Conservation (phyloP, 2,797 vertebrate genomes). For the Danio albolineatus region DNA sequence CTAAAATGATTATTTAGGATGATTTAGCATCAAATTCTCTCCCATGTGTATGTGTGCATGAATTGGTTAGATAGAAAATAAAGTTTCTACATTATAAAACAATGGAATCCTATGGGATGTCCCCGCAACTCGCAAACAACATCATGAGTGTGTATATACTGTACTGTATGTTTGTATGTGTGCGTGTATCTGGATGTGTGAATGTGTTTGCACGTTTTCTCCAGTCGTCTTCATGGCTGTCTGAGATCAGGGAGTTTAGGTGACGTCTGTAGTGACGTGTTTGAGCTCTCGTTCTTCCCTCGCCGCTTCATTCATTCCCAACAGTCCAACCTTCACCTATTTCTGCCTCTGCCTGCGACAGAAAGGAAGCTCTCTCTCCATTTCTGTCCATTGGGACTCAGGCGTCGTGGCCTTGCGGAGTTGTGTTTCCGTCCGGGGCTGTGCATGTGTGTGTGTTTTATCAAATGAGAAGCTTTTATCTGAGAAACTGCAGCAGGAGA, state of each 20-base stretch:
- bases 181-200: background rate
- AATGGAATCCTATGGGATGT: too few species aligned
- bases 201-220: conserved; percentile 22
- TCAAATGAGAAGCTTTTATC: too few species aligned
- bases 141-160: background rate
- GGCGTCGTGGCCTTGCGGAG: background rate
- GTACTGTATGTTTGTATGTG: background rate
- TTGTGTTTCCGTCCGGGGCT: too few species aligned
- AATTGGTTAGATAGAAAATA: too few species aligned
- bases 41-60: background rate
- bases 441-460: too few species aligned
- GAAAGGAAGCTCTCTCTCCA: conserved; percentile 16
- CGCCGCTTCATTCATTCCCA: conserved; percentile 23
- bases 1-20: too few species aligned
- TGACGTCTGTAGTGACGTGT: conserved; percentile 22
- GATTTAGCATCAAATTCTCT: background rate
- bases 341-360: conserved; percentile 33
- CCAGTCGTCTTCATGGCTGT: conserved; percentile 5
- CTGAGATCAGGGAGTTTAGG: background rate
- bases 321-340: conserved; percentile 30
- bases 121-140: too few species aligned
- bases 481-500: too few species aligned
- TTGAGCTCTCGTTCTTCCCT: conserved; percentile 18
- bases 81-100: too few species aligned
- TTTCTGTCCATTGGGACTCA: background rate